A percentile compares a stretch with the other conserved stretches of the same genome.
These are phyloP conservation scores for Antrozous pallidus DNA, from an alignment of 2,797 vertebrate species.

Conservation along the genomic window DNA sequence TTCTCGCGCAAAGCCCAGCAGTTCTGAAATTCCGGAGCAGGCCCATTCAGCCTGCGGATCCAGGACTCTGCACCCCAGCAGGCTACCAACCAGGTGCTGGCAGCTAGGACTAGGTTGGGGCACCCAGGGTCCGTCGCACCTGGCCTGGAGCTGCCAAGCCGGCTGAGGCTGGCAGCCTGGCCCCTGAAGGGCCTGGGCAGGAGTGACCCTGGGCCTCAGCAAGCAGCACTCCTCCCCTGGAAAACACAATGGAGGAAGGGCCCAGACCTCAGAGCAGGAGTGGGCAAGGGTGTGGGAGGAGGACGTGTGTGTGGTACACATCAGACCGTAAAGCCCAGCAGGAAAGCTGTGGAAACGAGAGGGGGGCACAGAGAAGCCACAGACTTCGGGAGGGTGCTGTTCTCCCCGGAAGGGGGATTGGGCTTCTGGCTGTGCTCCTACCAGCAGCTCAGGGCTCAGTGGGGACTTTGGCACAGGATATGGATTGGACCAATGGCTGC, in stretches of 20 bases:
- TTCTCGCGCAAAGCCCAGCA: too few relatives aligned
- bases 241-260: background rate
- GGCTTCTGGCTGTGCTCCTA: background rate
- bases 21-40: background rate
- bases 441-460: background rate
- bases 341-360: background rate
- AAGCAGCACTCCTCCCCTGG: background rate
- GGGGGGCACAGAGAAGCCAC: background rate
- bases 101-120: background rate
- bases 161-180: background rate
- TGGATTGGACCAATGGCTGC: background rate
- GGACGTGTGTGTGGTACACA: fast-evolving
- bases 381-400: background rate
- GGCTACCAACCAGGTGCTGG: background rate
- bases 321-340: too few relatives aligned
- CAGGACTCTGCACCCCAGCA: background rate
- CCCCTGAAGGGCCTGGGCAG: background rate
- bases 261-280: background rate
- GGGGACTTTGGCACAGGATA: background rate
- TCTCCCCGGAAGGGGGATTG: background rate
- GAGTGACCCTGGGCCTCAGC: background rate
- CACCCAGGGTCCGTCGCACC: background rate
- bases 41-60: background rate
- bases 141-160: background rate
- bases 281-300: background rate